A percentile compares a stretch with the other conserved stretches of the same genome.
phyloP scores from a whole-genome alignment of 2,888 invertebrate genomes.

The Drosophila neutralis region DNA sequence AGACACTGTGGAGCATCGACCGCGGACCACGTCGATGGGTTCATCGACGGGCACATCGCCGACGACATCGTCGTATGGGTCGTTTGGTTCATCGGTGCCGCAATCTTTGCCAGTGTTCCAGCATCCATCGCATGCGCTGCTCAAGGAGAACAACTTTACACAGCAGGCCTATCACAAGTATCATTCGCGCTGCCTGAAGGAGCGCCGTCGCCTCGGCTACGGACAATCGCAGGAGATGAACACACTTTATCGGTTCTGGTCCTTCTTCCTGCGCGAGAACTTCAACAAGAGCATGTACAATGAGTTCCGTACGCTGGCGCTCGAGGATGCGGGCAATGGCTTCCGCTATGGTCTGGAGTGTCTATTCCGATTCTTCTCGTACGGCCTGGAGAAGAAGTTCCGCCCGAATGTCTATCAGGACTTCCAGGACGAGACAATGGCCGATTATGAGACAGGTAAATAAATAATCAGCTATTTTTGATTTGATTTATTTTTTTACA shows the following conservation, averaged over 20 bases:
- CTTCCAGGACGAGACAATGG: constrained; percentile 96
- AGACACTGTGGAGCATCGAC: constrained; percentile 93
- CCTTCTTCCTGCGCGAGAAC: constrained; percentile 98
- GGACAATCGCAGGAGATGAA: constrained; percentile 99
- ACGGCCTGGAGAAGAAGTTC: constrained; percentile 98
- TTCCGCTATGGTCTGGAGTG: constrained; percentile 95
- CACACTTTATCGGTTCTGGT: constrained; percentile 99
- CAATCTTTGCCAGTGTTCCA: constrained; percentile 95
- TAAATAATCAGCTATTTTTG: background rate
- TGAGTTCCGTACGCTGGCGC: constrained; percentile 95
- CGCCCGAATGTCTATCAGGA: constrained; percentile 97
- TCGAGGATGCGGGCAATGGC: constrained; percentile 95
- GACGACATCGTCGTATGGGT: constrained; percentile 85
- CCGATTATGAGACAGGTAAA: constrained; percentile 94
- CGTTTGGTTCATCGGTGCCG: constrained; percentile 91
- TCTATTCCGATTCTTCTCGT: constrained; percentile 98
- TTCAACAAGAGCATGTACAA: constrained; percentile 99
- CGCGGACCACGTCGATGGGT: constrained; percentile 92
- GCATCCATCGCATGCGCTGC: constrained; percentile 97
- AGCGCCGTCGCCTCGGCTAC: constrained; percentile 95
- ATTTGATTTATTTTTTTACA: background rate
- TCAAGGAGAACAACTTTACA: constrained; percentile 98
- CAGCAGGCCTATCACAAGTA: constrained; percentile 99
- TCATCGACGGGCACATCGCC: constrained; percentile 93
- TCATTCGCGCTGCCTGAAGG: constrained; percentile 94